Conservation (phyloP, 2,888 invertebrate species). For the Microplitis deprimator region DNA sequence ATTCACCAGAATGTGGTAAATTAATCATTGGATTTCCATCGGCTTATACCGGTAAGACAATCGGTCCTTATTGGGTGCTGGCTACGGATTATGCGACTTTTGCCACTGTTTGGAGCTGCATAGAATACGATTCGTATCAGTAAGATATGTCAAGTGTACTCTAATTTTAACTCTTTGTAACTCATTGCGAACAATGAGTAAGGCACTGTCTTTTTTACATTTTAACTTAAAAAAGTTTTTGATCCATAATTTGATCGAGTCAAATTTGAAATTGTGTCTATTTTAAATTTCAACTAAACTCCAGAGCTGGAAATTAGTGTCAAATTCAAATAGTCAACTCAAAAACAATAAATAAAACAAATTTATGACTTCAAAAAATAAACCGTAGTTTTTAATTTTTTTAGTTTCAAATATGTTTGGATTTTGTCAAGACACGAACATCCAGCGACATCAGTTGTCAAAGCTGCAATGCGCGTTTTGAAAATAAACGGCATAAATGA, state of each 20-base stretch:
- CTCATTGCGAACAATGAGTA: no score
- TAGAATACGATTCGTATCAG: not conserved
- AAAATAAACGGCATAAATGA: not conserved
- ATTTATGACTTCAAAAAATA: not conserved
- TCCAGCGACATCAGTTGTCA: not conserved
- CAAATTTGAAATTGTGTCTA: no score
- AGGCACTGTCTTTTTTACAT: no score
- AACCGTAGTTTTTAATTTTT: not conserved
- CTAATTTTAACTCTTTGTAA: not conserved
- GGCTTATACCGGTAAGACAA: not conserved
- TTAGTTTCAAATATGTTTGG: not conserved
- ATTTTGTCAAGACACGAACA: not conserved
- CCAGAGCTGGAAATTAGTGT: no score
- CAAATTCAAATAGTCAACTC: no score
- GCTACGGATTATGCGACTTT: not conserved
- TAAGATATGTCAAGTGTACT: not conserved
- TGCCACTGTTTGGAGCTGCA: not conserved
- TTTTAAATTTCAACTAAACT: no score
- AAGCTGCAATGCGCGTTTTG: not conserved
- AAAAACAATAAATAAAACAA: no score
- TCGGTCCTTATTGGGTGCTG: not conserved
- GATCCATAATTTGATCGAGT: no score
- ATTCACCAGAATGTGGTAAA: not conserved
- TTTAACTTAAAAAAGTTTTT: no score
- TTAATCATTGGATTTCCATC: not conserved